Percentiles rank a stretch among this genome's conserved stretches.
These are phyloP conservation scores for Anoplophora glabripennis DNA, from an alignment of 1,140 invertebrate genomes.

Conservation along the genomic window DNA sequence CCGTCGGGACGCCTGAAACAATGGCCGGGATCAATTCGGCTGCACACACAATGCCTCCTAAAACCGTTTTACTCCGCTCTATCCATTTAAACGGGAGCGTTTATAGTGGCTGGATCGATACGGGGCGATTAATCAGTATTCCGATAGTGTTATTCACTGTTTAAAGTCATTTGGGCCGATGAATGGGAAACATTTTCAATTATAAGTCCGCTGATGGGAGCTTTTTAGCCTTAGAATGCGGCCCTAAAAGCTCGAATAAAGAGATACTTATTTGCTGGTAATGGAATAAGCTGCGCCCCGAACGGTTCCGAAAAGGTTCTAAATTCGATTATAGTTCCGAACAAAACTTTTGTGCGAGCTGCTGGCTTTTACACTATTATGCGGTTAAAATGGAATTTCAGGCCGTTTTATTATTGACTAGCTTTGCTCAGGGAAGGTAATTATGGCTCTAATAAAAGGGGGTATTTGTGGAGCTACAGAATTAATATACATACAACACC, in stretches of 20 bases:
- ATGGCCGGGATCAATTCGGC: slow-evolving; percentile 35
- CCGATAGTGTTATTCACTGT: slow-evolving; percentile 6
- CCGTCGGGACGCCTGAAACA: slow-evolving; percentile 38
- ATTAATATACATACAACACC: too few species aligned
- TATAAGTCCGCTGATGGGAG: slow-evolving; percentile 15
- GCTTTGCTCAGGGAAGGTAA: too few species aligned
- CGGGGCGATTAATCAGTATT: slow-evolving; percentile 8
- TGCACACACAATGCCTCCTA: slow-evolving; percentile 15
- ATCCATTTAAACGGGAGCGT: slow-evolving; percentile 18
- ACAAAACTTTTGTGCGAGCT: slow-evolving; percentile 9
- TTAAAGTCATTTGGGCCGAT: not conserved
- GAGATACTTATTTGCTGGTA: slow-evolving; percentile 8
- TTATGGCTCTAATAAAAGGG: too few species aligned
- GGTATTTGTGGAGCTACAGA: too few species aligned
- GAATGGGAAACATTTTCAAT: slow-evolving; percentile 15
- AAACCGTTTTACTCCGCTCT: slow-evolving; percentile 14
- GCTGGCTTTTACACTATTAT: too few species aligned
- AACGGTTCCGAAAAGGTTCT: slow-evolving; percentile 8
- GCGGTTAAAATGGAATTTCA: too few species aligned
- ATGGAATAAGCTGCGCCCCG: slow-evolving; percentile 10
- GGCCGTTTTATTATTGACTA: too few species aligned
- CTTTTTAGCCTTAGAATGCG: not conserved
- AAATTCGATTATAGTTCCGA: not conserved
- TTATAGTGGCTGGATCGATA: slow-evolving; percentile 19
- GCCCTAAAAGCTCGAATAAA: slow-evolving; percentile 17